Base-by-base conservation (phyloP, 2,113 vertebrate genomes). In the Melanerpes formicivorus region DNA sequence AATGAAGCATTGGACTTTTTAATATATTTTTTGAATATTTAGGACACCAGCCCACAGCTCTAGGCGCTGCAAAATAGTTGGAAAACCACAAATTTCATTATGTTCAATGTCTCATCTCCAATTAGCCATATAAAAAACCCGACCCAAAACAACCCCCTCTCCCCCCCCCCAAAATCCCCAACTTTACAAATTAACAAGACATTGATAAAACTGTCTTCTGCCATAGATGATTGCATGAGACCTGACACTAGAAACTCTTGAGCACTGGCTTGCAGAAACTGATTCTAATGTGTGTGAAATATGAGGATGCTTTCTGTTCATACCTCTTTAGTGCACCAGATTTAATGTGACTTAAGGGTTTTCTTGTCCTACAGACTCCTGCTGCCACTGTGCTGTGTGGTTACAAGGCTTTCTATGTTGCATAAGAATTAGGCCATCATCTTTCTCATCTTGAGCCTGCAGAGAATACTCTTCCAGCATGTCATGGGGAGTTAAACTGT, bases 1-100 rank as follows among this genome's bases (percentile, higher is more conserved):
- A 91, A 86, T 83, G 11, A 92, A 59, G 64, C 46, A 21, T 70
- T 92, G 77, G 71, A 60, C 30, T 18, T 85, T 87, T 90, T 74
- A 58, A 58, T 94, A 7, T 70, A 77, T 93, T 85, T 94, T 69
- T 85, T 80, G 40, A 91, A 72, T 58, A 80, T 91, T 87, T 93
- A 88, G 60, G 67, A 67, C 56, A 90, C 25, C 56, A 87, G 12
- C 37, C 30, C 25, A 64, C 30, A 60, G 87, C 93, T 87, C 27
- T 52, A 84, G 92, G 91, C 81, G 40, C 30, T 60, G 32, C 22
- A 10, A 29, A 89, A 65, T 52, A 77, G 66, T 50, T 77, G 27
- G 59, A 77, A 87, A 93, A 93, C 44, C 78, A 89, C 30, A 55
- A 26, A 74, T 87, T 93, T 82, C 63, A 59, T 10, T 54, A 5